Evolutionary conservation across 1,140 invertebrate species (phyloP).

Genomic region (Coptotermes formosanus): DNA sequence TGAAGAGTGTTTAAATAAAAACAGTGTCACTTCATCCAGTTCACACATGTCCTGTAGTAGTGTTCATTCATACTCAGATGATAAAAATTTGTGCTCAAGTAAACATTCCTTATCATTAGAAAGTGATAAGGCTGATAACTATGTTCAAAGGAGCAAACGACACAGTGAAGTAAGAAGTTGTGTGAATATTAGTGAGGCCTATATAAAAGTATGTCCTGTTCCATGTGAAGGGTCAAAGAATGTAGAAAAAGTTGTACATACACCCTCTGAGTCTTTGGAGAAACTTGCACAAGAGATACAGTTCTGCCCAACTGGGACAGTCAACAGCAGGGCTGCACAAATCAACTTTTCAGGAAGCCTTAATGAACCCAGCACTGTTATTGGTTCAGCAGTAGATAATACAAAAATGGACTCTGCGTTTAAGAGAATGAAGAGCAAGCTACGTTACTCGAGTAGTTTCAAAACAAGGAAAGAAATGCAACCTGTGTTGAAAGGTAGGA

Average conservation of each 20-base stretch:
- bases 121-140: slow-evolving; percentile 12
- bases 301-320: not conserved
- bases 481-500: not conserved
- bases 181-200: not conserved
- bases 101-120: slow-evolving; percentile 29
- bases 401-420: not conserved
- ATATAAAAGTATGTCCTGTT: not conserved
- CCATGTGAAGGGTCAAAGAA: not conserved
- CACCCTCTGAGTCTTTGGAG: not conserved
- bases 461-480: slow-evolving; percentile 42
- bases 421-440: slow-evolving; percentile 35
- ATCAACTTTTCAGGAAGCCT: not conserved
- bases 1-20: not conserved
- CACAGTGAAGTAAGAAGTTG: no score
- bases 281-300: not conserved
- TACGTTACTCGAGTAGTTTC: slow-evolving; percentile 45
- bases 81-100: slow-evolving; percentile 5
- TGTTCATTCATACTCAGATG: not conserved
- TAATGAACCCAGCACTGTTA: not conserved
- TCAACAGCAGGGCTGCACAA: not conserved
- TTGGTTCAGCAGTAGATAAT: not conserved
- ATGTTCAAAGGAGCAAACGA: not conserved
- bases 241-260: not conserved
- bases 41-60: not conserved
- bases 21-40: not conserved